phyloP scores from a whole-genome alignment of 1,140 invertebrate genomes.

The Drosophila pseudoananassae region DNA sequence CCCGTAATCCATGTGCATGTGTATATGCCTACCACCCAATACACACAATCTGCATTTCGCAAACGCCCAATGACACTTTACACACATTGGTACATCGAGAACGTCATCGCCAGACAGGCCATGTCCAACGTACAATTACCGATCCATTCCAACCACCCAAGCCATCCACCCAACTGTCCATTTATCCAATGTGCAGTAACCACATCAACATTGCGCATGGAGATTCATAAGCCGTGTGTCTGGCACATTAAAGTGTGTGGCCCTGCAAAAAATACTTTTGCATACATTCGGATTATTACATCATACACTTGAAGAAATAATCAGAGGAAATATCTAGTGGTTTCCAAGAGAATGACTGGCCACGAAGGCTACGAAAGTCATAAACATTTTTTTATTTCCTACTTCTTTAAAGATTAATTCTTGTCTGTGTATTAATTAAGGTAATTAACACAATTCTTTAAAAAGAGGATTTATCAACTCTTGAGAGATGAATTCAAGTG shows the following conservation, averaged over 20 bases:
- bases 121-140: conserved; percentile 1
- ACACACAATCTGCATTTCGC: conserved; percentile 1
- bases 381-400: too few relatives aligned
- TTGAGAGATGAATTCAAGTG: too few relatives aligned
- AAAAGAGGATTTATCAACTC: too few relatives aligned
- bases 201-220: neutral
- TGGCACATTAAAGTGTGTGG: conserved; percentile 54
- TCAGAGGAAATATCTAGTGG: too few relatives aligned
- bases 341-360: neutral
- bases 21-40: neutral
- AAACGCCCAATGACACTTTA: conserved; percentile 3
- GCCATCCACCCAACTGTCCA: neutral
- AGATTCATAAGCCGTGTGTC: conserved; percentile 15
- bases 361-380: neutral
- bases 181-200: neutral
- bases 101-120: conserved; percentile 7
- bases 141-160: conserved; percentile 1
- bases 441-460: too few relatives aligned
- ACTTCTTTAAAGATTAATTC: too few relatives aligned
- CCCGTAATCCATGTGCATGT: neutral
- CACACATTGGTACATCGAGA: conserved; percentile 1
- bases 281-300: neutral
- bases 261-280: neutral
- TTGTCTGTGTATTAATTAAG: too few relatives aligned
- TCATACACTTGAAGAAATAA: neutral